A percentile compares a stretch with the other conserved stretches of the same genome.
Evolutionary conservation across 2,113 vertebrate genomes (phyloP).

Genomic region (Aplodontia rufa): DNA sequence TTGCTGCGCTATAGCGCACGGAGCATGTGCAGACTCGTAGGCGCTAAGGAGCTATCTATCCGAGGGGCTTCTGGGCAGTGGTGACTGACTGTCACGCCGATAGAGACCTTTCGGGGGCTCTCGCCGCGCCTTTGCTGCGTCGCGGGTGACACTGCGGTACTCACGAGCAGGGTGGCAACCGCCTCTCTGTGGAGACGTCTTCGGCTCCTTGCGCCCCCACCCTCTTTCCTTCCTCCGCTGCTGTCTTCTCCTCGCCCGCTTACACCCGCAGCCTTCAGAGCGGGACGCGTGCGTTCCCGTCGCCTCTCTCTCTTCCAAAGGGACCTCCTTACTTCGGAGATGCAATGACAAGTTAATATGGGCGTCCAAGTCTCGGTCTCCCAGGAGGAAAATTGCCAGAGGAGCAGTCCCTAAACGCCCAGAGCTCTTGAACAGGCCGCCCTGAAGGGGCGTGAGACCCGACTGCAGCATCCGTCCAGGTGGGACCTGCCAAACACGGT

Average conservation of each 20-base stretch:
- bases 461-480: conserved; percentile 49
- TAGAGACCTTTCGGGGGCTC: conserved; percentile 59
- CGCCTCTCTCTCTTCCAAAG: conserved; percentile 61
- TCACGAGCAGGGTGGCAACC: conserved; percentile 87
- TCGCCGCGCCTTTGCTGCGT: conserved; percentile 49
- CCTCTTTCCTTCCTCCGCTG: background rate
- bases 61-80: background rate
- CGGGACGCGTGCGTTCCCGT: conserved; percentile 73
- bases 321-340: conserved; percentile 76
- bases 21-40: conserved; percentile 66
- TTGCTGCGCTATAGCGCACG: conserved; percentile 48
- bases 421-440: conserved; percentile 66
- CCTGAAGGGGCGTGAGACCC: conserved; percentile 60
- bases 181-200: conserved; percentile 84
- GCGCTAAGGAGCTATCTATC: conserved; percentile 42
- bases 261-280: conserved; percentile 66
- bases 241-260: conserved; percentile 57
- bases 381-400: conserved; percentile 74
- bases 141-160: conserved; percentile 68
- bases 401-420: conserved; percentile 65
- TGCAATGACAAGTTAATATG: conserved; percentile 84
- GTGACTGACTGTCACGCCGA: conserved; percentile 68
- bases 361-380: conserved; percentile 76
- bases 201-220: conserved; percentile 77
- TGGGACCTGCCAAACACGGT: conserved; percentile 45